Conservation (phyloP, 2,888 invertebrate species). For the Caenorhabditis parvicauda region DNA sequence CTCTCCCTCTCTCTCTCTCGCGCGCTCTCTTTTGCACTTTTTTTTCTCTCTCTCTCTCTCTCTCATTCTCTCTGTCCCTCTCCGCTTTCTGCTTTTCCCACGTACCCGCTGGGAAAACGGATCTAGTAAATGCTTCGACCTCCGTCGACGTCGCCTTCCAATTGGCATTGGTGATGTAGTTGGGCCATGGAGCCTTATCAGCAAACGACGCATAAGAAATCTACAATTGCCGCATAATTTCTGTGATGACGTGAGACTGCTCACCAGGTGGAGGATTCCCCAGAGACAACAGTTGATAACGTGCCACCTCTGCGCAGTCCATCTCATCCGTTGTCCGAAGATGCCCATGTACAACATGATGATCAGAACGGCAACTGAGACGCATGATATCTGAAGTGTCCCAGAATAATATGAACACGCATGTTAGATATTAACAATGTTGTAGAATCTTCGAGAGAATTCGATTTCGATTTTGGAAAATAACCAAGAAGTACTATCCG, state of each 20-base stretch:
- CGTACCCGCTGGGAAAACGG: slow-evolving; percentile 33
- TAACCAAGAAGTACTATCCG: neutral
- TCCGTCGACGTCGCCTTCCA: slow-evolving; percentile 25
- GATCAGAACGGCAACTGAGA: slow-evolving; percentile 30
- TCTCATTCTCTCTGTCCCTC: too few species aligned
- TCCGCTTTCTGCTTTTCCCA: too few species aligned
- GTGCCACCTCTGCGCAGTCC: slow-evolving; percentile 38
- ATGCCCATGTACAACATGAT: slow-evolving; percentile 34
- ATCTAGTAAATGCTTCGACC: slow-evolving; percentile 38
- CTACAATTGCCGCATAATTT: slow-evolving; percentile 1
- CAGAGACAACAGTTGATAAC: slow-evolving; percentile 37
- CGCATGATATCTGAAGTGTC: slow-evolving; percentile 21
- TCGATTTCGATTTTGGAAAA: neutral
- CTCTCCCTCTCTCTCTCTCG: too few species aligned
- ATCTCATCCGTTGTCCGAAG: slow-evolving; percentile 28
- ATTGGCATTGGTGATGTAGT: slow-evolving; percentile 30
- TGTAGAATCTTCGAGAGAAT: too few species aligned
- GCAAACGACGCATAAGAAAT: slow-evolving; percentile 30
- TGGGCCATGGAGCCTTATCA: slow-evolving; percentile 36
- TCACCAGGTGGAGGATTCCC: slow-evolving; percentile 36
- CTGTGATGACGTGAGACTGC: neutral
- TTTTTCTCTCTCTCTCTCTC: too few species aligned
- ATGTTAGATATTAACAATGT: too few species aligned
- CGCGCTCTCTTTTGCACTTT: too few species aligned
- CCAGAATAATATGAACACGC: too few species aligned